Percentiles rank a stretch among this genome's conserved stretches.
phyloP scores from a whole-genome alignment of 2,888 invertebrate genomes.

The Drosophila testacea region DNA sequence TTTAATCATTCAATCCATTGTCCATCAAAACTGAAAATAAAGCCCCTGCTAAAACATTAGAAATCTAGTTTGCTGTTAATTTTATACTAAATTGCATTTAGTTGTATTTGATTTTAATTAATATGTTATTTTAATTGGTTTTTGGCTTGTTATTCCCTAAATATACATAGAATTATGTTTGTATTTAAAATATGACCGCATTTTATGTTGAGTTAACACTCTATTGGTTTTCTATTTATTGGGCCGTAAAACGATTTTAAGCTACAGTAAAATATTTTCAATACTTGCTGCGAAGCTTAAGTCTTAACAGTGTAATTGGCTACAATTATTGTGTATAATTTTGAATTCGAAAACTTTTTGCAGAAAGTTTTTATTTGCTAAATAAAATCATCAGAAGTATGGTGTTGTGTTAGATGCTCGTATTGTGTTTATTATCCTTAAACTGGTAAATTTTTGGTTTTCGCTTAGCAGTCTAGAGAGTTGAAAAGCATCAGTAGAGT shows the following conservation, averaged over 20 bases:
- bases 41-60: slow-evolving; percentile 48
- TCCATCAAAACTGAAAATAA: slow-evolving; percentile 40
- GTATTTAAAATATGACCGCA: slow-evolving; percentile 47
- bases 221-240: slow-evolving; percentile 27
- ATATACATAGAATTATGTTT: slow-evolving; percentile 31
- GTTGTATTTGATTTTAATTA: slow-evolving; percentile 38
- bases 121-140: slow-evolving; percentile 30
- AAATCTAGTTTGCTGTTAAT: slow-evolving; percentile 27
- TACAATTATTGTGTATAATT: slow-evolving; percentile 72
- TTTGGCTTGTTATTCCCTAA: slow-evolving; percentile 43
- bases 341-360: slow-evolving; percentile 56
- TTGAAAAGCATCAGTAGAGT: slow-evolving; percentile 75
- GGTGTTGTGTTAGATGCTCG: slow-evolving; percentile 49
- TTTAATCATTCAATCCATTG: slow-evolving; percentile 3
- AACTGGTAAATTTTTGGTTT: slow-evolving; percentile 32
- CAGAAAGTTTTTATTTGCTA: slow-evolving; percentile 47
- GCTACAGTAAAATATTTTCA: slow-evolving; percentile 80
- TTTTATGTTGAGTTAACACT: slow-evolving; percentile 23
- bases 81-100: slow-evolving; percentile 58
- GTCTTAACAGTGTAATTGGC: slow-evolving; percentile 69
- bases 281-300: slow-evolving; percentile 72
- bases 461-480: slow-evolving; percentile 80
- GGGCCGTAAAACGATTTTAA: slow-evolving; percentile 66
- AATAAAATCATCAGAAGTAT: slow-evolving; percentile 77
- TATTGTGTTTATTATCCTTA: slow-evolving; percentile 36